A percentile compares a stretch with the other conserved stretches of the same genome.
Evolutionary conservation across 2,113 vertebrate genomes (phyloP).

Genomic region (Aldabrachelys gigantea): DNA sequence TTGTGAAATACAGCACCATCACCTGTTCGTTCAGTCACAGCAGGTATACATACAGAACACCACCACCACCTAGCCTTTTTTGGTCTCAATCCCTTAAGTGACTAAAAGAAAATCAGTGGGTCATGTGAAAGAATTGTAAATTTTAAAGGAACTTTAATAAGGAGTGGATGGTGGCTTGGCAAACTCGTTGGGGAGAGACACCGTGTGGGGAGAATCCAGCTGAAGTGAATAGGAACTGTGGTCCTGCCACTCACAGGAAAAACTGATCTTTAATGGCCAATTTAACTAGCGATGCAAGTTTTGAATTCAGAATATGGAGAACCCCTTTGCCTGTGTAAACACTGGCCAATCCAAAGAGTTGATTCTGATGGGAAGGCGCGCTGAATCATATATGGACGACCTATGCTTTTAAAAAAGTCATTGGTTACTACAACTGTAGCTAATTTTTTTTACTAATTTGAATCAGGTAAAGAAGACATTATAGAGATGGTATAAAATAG

Average conservation of each 20-base stretch:
- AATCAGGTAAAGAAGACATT: background rate
- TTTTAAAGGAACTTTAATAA: background rate
- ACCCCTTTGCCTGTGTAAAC: background rate
- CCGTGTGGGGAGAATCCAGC: background rate
- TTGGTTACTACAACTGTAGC: background rate
- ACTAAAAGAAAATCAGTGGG: background rate
- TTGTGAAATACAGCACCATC: background rate
- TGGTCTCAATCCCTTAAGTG: background rate
- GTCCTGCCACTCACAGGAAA: background rate
- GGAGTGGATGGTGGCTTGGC: background rate
- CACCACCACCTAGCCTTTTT: background rate
- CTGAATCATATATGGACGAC: background rate
- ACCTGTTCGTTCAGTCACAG: background rate
- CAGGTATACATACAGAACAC: background rate
- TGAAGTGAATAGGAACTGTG: background rate
- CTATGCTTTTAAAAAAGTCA: background rate
- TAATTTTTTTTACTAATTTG: background rate
- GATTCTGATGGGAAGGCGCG: background rate
- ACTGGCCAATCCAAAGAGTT: background rate
- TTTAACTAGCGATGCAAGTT: background rate
- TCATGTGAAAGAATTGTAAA: background rate
- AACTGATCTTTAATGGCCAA: background rate
- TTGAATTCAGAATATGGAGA: background rate
- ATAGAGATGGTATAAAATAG: background rate
- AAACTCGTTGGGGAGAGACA: background rate